phyloP scores from a whole-genome alignment of 1,140 invertebrate species.

The Pachyrhynchus sulphureomaculatus region DNA sequence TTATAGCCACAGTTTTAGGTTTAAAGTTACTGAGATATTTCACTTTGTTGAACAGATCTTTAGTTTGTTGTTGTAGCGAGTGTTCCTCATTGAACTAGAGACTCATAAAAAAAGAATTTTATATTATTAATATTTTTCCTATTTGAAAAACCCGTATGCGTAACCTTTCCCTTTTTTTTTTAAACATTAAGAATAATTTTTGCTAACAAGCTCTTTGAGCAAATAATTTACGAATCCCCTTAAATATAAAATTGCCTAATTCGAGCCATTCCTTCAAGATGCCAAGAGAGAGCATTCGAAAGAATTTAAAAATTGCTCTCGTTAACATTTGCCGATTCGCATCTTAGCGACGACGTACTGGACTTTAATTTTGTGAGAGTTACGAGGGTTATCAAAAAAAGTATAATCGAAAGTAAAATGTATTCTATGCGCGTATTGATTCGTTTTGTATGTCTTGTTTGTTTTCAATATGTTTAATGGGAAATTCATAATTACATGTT shows the following conservation, averaged over 20 bases:
- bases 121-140: too few species aligned
- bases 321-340: slow-evolving; percentile 14
- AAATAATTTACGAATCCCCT: neutral
- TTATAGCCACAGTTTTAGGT: too few species aligned
- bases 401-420: neutral
- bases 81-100: too few species aligned
- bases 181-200: neutral
- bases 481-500: too few species aligned
- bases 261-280: slow-evolving; percentile 24
- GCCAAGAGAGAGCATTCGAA: slow-evolving; percentile 7
- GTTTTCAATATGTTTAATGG: too few species aligned
- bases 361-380: neutral
- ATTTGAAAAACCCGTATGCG: too few species aligned
- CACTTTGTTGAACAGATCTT: too few species aligned
- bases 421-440: neutral
- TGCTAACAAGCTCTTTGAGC: slow-evolving; percentile 1
- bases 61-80: too few species aligned
- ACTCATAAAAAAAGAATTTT: too few species aligned
- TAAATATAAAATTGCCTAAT: slow-evolving; percentile 19
- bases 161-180: too few species aligned
- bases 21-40: too few species aligned
- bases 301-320: slow-evolving; percentile 28
- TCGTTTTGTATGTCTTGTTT: too few species aligned
- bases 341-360: neutral
- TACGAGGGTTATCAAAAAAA: neutral